Base-by-base conservation (phyloP, 2,888 invertebrate species). In the Galerucella calmariensis region DNA sequence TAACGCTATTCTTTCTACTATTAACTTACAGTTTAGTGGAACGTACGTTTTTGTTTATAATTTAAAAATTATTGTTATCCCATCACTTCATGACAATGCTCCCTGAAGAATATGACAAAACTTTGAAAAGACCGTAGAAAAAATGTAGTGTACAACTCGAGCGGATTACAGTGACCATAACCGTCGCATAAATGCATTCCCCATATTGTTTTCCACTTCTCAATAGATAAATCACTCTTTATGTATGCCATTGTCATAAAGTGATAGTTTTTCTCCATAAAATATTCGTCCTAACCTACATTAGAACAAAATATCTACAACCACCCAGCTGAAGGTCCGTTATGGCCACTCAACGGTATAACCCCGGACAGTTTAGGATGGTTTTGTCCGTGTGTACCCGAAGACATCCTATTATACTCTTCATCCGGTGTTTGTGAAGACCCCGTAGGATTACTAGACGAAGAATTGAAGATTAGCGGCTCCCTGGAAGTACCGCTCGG, bases 341-440 rank as follows among this genome's bases (percentile, higher is more conserved):
- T 92, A 88, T 93, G 93, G 1, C 93, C 93, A 87, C 92, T 92
- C 82, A 94, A 90, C 80, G 93, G 93, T 84, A 94, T 93, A 78
- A 94, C 92, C 78, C 93, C 93, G 16, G 93, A 92, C 82, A 94
- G 89, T 85, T 92, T 91, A 79, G 92, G 91, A 82, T 92, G 87
- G 24, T 82, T 81, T 44, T 92, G 91, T 14, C 80, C 78, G 72
- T 79, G 78, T 44, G 71, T 62, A 12, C 62, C 56, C n/a, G 51
- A 24, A 58, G 58, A 63, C 6, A 75, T 71, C 71, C 87, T 85
- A 81, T 89, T 90, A 74, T 83, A 86, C 72, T 88, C 87, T 10
- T 88, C 88, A 75, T 87, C 87, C 1, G 88, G 87, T 8, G 87
- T 88, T 80, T 87, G 87, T 16, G 86, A 84, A 8, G 87, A 87